Base-by-base conservation (phyloP, 2,888 invertebrate genomes). In the Neoaliturus tenellus region DNA sequence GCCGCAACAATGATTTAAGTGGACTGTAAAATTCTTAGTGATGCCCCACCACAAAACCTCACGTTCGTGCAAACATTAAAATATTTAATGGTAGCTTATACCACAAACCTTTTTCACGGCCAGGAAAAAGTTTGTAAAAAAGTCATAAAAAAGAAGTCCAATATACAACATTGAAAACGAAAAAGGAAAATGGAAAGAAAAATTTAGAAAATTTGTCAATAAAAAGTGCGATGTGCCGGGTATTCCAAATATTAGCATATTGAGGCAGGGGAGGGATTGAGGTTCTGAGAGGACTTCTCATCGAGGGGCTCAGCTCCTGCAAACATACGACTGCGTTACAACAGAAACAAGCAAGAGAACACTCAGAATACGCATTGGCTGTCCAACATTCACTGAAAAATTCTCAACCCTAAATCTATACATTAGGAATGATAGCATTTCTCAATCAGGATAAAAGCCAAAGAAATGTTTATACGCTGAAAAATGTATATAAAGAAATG, bases 171-270 rank as follows among this genome's bases (percentile, higher is more conserved):
- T 97, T 97, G n/a, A 97, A 92, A 89, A 97, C 95, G 88, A 97
- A 94, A 91, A 97, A 97, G 3, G 97, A 96, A 90, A 97, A 96
- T 0, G 97, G 97, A 88, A 97, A 97, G 91, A 97, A 96, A 91
- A 97, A 95, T 88, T 97, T 93, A 73, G 97, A 97, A 90, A 97
- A 94, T 89, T 96, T 95, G 91, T 97, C 97, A 88, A 97, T 97
- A 91, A 95, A 96, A 85, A 97, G 92, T 17, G 97, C 97, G 71
- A 92, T 91, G 85, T 91, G 91, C 83, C 92, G 89, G 58, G 91
- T 97, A 90, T 95, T 94, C 90, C 97, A 97, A 91, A 95, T 96
- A 17, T 96, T 96, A 87, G 96, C 95, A 90, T 96, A 97, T 88
- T 97, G 96, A 0, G 96, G 95, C 67, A 94, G 94, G 3, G 93